Conservation (phyloP, 2,888 invertebrate species). For the Argyresthia albistria region DNA sequence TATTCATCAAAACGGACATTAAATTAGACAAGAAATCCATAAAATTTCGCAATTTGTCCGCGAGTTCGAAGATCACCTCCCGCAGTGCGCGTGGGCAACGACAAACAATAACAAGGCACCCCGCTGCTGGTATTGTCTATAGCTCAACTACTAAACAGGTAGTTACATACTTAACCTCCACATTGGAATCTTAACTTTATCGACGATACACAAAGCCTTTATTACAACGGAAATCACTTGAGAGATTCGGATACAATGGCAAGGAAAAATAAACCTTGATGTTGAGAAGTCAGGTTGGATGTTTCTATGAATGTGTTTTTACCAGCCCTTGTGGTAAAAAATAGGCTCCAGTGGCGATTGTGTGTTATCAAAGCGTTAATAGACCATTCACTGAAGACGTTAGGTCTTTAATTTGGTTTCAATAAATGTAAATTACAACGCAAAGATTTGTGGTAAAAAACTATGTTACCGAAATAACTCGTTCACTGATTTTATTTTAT, state of each 20-base stretch:
- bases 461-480: not conserved
- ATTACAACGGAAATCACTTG: too few species aligned
- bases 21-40: not conserved
- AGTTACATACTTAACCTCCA: too few species aligned
- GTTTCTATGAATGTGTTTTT: too few species aligned
- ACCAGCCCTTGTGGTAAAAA: too few species aligned
- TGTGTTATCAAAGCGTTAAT: constrained; percentile 50
- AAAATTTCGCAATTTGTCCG: constrained; percentile 10
- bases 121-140: constrained; percentile 53
- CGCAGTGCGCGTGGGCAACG: constrained; percentile 42
- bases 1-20: too few species aligned
- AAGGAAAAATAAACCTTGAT: too few species aligned
- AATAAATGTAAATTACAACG: not conserved
- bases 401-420: constrained; percentile 27
- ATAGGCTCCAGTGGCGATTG: constrained; percentile 32
- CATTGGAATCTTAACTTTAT: too few species aligned
- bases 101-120: constrained; percentile 54
- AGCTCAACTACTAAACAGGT: constrained; percentile 1
- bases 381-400: constrained; percentile 37
- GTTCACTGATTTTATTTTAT: too few species aligned
- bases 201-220: too few species aligned
- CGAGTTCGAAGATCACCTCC: constrained; percentile 19
- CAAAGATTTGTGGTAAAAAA: not conserved
- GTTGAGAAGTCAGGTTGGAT: too few species aligned
- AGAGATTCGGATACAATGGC: too few species aligned